Evolutionary conservation across 2,113 vertebrate species (phyloP), one percentile per base, ranked within the genome.

Genomic region (Anseranas semipalmata): DNA sequence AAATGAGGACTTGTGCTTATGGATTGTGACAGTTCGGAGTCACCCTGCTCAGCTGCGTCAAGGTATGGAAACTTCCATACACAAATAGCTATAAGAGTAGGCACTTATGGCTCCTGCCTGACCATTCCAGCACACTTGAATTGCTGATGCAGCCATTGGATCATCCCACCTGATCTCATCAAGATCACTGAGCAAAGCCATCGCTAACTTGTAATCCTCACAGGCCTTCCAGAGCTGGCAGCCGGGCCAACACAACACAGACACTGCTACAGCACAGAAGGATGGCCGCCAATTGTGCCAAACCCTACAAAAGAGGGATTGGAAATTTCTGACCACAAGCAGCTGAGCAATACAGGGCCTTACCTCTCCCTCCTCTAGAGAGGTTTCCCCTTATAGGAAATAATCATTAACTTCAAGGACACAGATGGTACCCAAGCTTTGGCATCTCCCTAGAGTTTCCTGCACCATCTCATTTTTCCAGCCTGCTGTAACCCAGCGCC

Each of bases 261-360:
- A 17, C 16, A 3, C 33, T 52, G 30, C 32, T 45, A 77, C 35
- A 84, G 86, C 53, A 27, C 32, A 20, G 63, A 9, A 68, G 30
- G 35, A 77, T 6, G 28, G 35, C 4, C 11, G 43, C 7, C 45
- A 24, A 15, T 2, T 21, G 27, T 20, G 45, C 74, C 12, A 10
- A 33, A 56, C 12, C 22, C 55, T 6, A 45, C 6, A 20, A 30
- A 35, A 60, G 15, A 39, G 17, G 13, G 1, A 0, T 28, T 28
- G 58, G 48, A 91, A 35, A n/a, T 52, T 46, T 24, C 37, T 9
- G 17, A 17, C n/a, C 21, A 16, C 7, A 6, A 75, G 72, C 3
- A 19, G 9, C 9, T 0, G 9, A 68, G 55, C 53, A 79, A 18
- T 22, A 66, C 35, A 50, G 32, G 21, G 81, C 28, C 21, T 78